Evolutionary conservation across 2,113 vertebrate genomes (phyloP).

Genomic region (Myotis brandtii): DNA sequence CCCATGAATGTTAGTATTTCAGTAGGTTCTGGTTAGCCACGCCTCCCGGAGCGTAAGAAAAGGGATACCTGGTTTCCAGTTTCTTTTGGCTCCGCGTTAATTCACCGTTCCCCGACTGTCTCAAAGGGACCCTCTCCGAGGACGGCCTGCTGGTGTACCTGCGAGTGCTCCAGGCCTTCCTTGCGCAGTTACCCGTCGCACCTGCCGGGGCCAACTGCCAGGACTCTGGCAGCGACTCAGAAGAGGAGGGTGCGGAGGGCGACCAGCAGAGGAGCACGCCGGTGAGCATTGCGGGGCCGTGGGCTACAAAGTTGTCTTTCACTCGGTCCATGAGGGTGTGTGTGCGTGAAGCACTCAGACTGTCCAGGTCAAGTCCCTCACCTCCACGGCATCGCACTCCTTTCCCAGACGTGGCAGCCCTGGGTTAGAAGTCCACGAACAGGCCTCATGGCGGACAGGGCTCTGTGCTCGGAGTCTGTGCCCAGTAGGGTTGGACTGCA

Average conservation of each 20-base stretch:
- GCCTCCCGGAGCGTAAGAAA: neutral
- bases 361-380: neutral
- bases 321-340: fast-evolving
- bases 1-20: fast-evolving
- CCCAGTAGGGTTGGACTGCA: neutral
- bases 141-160: constrained; percentile 95
- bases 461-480: neutral
- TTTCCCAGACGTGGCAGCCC: too few species aligned
- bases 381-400: fast-evolving
- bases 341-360: neutral
- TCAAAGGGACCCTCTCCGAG: constrained; percentile 93
- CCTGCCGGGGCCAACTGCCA: constrained; percentile 86
- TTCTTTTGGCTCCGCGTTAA: neutral
- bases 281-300: constrained; percentile 80
- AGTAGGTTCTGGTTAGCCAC: neutral
- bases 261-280: constrained; percentile 84
- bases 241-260: constrained; percentile 93
- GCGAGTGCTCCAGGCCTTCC: constrained; percentile 92
- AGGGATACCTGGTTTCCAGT: too few species aligned
- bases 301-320: fast-evolving
- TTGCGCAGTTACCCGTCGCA: constrained; percentile 93
- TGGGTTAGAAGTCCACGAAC: neutral
- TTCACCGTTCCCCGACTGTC: neutral
- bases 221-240: constrained; percentile 94
- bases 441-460: neutral